phyloP scores from a whole-genome alignment of 2,888 invertebrate species.

The Dynastes tityus region DNA sequence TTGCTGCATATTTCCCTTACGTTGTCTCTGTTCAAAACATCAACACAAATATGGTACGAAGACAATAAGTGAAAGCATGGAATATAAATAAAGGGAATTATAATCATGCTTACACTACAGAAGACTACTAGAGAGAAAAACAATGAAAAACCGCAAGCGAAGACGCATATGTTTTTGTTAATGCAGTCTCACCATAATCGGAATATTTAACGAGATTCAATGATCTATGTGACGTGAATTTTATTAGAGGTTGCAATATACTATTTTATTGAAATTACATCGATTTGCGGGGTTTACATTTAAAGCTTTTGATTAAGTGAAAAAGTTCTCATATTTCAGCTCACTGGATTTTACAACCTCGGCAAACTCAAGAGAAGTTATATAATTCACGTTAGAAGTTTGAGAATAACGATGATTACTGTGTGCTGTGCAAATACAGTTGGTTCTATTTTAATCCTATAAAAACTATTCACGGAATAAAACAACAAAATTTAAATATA shows the following conservation, averaged over 20 bases:
- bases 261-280: not conserved
- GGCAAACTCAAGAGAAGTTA: not conserved
- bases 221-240: not conserved
- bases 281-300: no score
- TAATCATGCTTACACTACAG: not conserved
- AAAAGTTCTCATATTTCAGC: no score
- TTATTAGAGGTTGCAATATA: not conserved
- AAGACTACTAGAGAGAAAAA: not conserved
- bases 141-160: slow-evolving; percentile 26
- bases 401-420: slow-evolving; percentile 10
- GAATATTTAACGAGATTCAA: not conserved
- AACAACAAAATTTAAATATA: slow-evolving; percentile 1
- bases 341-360: not conserved
- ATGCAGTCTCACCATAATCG: slow-evolving; percentile 11
- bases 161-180: slow-evolving; percentile 15
- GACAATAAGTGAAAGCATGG: not conserved
- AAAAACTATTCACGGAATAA: not conserved
- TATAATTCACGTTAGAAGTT: not conserved
- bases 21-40: not conserved
- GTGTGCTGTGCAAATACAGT: not conserved
- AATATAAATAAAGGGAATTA: slow-evolving; percentile 6
- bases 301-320: no score
- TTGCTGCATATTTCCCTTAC: not conserved
- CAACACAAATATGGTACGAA: slow-evolving; percentile 5
- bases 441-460: not conserved